Conservation (phyloP, 2,113 vertebrate genomes). For the Acanthisitta chloris region DNA sequence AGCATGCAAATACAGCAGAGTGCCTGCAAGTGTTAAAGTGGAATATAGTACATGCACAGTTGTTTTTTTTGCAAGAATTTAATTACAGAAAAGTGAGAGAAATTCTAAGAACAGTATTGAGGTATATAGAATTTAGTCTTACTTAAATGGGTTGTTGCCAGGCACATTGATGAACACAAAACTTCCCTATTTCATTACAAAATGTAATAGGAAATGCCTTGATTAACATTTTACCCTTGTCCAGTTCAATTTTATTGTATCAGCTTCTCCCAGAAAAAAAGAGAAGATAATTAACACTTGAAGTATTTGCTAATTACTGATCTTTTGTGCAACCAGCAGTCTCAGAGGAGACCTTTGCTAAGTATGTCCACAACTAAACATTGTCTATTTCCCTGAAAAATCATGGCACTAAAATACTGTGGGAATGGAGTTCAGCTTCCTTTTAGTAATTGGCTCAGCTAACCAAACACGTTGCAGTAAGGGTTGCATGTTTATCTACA, state of each 20-base stretch:
- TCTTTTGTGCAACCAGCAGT: neutral
- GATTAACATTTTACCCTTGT: neutral
- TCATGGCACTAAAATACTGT: neutral
- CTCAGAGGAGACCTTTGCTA: neutral
- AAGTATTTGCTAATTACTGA: neutral
- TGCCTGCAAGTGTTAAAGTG: neutral
- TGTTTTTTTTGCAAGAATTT: constrained; percentile 37
- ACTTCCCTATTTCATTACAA: neutral
- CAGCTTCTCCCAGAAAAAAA: neutral
- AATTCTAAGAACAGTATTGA: constrained; percentile 47
- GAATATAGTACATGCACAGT: neutral
- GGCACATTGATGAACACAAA: neutral
- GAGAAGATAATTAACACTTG: neutral
- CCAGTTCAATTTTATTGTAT: neutral
- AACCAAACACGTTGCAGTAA: neutral
- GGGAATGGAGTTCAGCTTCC: neutral
- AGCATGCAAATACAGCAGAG: neutral
- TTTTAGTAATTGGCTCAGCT: neutral
- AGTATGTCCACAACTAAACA: neutral
- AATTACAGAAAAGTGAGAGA: constrained; percentile 38
- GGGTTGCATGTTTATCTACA: neutral
- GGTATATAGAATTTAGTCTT: constrained; percentile 40
- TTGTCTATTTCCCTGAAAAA: neutral
- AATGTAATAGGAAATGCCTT: neutral
- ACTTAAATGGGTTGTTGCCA: constrained; percentile 21